These are phyloP conservation scores for Poecilia gillii DNA, from an alignment of 2,797 vertebrate species.

Conservation along the genomic window DNA sequence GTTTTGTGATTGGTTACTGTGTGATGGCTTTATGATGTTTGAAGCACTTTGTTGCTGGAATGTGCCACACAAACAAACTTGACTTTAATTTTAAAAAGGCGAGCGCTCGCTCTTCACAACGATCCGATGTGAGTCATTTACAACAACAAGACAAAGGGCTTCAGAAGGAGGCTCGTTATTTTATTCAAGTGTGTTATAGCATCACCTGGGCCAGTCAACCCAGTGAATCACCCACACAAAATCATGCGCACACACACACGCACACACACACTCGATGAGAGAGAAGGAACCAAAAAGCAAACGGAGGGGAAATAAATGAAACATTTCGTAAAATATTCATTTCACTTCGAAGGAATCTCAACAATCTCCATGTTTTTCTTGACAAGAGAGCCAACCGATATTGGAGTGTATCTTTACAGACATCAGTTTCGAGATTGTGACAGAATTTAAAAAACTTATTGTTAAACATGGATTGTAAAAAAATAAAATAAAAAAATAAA, in stretches of 20 bases:
- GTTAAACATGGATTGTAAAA: slow-evolving; percentile 25
- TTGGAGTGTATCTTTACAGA: slow-evolving; percentile 57
- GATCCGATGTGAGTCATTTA: slow-evolving; percentile 1
- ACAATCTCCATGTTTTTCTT: slow-evolving; percentile 40
- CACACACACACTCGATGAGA: slow-evolving; percentile 64
- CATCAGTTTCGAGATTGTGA: slow-evolving; percentile 55
- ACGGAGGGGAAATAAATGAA: slow-evolving; percentile 20
- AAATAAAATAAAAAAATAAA: too few relatives aligned
- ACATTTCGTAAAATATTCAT: slow-evolving; percentile 62
- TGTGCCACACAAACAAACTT: background rate
- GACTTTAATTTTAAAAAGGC: background rate
- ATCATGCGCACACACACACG: slow-evolving; percentile 78
- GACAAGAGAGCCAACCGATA: slow-evolving; percentile 50
- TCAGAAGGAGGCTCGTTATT: slow-evolving; percentile 77
- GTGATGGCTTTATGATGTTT: too few relatives aligned
- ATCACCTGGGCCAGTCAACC: slow-evolving; percentile 70
- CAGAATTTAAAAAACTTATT: slow-evolving; percentile 39
- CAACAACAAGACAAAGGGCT: slow-evolving; percentile 52
- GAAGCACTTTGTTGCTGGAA: too few relatives aligned
- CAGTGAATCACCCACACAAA: slow-evolving; percentile 76
- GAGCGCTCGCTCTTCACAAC: background rate
- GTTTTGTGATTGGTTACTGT: too few relatives aligned
- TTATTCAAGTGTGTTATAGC: slow-evolving; percentile 81
- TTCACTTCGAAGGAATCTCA: slow-evolving; percentile 55
- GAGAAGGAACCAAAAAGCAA: slow-evolving; percentile 3